Evolutionary conservation across 2,113 vertebrate species (phyloP).

Genomic region (Pollachius pollachius): DNA sequence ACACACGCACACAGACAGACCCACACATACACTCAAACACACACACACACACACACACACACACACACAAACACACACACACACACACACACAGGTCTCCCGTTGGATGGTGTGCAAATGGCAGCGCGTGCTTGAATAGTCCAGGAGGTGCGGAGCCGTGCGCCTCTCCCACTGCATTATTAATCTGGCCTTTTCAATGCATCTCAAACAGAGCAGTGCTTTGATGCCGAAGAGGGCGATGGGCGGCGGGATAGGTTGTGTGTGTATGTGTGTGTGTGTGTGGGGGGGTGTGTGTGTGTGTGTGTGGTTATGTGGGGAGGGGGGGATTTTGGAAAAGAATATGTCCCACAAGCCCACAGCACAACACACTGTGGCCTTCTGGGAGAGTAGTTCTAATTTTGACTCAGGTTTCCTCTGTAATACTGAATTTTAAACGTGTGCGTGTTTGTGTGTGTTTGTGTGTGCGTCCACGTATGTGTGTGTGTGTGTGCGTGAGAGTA

Average conservation of each 20-base stretch:
- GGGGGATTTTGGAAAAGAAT: neutral
- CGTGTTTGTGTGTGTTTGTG: neutral
- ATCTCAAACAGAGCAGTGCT: slow-evolving; percentile 63
- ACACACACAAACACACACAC: too few relatives aligned
- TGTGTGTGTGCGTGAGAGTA: neutral
- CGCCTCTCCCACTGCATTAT: slow-evolving; percentile 64
- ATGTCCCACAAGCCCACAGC: slow-evolving; percentile 24
- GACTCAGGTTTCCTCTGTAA: slow-evolving; percentile 9
- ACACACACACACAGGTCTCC: too few relatives aligned
- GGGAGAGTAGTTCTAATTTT: slow-evolving; percentile 45
- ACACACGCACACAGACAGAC: too few relatives aligned
- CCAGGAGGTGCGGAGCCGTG: slow-evolving; percentile 29
- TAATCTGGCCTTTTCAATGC: slow-evolving; percentile 69
- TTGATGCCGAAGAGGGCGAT: slow-evolving; percentile 58
- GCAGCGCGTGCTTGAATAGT: slow-evolving; percentile 41
- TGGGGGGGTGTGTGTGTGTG: too few relatives aligned
- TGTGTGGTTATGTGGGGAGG: too few relatives aligned
- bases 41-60: too few relatives aligned
- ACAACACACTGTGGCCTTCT: slow-evolving; percentile 31
- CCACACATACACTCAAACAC: too few relatives aligned
- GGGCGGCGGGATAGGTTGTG: slow-evolving; percentile 5
- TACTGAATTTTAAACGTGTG: neutral
- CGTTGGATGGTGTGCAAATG: too few relatives aligned
- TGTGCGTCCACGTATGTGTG: neutral
- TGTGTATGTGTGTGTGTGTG: too few relatives aligned